Evolutionary conservation across 2,888 invertebrate genomes (phyloP).

Genomic region (Eustalomyia histrio): DNA sequence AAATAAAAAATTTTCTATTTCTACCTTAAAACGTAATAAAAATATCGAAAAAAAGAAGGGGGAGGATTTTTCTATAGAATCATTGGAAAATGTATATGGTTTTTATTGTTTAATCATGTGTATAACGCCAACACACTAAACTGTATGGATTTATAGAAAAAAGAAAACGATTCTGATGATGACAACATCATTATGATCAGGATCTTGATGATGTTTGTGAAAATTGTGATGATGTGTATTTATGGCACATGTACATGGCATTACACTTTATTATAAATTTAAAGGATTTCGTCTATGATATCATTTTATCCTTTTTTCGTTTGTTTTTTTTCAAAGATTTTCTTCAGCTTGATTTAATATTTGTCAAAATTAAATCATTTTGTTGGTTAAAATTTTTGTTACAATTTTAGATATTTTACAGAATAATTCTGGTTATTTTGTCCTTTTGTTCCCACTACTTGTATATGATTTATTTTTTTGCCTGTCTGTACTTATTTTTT

Average conservation of each 20-base stretch:
- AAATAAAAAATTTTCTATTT: neutral
- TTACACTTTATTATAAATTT: conserved; percentile 6
- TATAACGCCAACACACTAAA: conserved; percentile 71
- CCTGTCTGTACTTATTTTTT: conserved; percentile 1
- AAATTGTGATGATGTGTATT: conserved; percentile 21
- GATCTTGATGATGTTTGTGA: conserved; percentile 15
- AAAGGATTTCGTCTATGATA: conserved; percentile 9
- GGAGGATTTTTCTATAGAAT: conserved; percentile 52
- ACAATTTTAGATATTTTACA: conserved; percentile 6
- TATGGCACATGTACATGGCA: neutral
- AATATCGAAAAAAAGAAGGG: neutral
- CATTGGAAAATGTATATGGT: conserved; percentile 28
- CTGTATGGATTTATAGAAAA: neutral
- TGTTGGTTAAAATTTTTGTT: neutral
- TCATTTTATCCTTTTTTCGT: neutral
- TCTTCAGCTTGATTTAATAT: conserved; percentile 69
- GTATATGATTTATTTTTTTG: conserved; percentile 1
- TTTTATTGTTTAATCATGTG: conserved; percentile 69
- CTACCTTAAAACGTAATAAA: conserved; percentile 45
- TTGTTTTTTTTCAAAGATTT: conserved; percentile 18
- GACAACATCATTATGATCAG: conserved; percentile 44
- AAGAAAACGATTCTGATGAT: conserved; percentile 2
- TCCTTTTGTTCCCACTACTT: neutral
- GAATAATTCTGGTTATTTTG: neutral
- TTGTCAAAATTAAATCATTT: conserved; percentile 67